Evolutionary conservation across 2,113 vertebrate genomes (phyloP).

Genomic region (Nycticryphes semicollaris): DNA sequence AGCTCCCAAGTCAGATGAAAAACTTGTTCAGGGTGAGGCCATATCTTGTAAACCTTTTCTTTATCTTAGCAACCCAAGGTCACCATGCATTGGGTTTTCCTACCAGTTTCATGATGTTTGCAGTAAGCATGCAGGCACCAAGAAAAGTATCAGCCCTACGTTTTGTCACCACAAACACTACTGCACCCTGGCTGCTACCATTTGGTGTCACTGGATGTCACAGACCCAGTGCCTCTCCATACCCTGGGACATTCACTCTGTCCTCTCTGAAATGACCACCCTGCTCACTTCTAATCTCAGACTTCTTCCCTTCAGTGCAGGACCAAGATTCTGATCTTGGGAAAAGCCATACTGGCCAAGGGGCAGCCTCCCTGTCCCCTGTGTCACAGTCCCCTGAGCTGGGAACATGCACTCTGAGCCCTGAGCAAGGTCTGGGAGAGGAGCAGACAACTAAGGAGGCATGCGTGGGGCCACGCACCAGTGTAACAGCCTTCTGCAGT

Average conservation of each 20-base stretch:
- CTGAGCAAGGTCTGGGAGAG: background rate
- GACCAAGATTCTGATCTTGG: background rate
- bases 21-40: background rate
- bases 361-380: background rate
- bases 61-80: background rate
- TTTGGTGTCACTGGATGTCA: background rate
- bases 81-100: background rate
- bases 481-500: background rate
- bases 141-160: background rate
- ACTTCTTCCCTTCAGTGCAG: background rate
- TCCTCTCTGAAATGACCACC: background rate
- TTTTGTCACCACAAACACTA: background rate
- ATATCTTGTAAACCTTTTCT: background rate
- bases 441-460: background rate
- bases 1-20: background rate
- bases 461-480: accelerated
- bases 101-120: background rate
- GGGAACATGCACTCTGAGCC: accelerated
- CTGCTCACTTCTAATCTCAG: background rate
- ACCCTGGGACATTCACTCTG: background rate
- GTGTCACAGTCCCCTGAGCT: background rate
- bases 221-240: background rate
- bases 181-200: background rate
- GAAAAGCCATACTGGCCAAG: background rate
- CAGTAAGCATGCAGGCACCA: background rate